A percentile compares a stretch with the other conserved stretches of the same genome.
These are phyloP conservation scores for Mastomys natalensis DNA, from an alignment of 2,113 vertebrate genomes.

Conservation along the genomic window DNA sequence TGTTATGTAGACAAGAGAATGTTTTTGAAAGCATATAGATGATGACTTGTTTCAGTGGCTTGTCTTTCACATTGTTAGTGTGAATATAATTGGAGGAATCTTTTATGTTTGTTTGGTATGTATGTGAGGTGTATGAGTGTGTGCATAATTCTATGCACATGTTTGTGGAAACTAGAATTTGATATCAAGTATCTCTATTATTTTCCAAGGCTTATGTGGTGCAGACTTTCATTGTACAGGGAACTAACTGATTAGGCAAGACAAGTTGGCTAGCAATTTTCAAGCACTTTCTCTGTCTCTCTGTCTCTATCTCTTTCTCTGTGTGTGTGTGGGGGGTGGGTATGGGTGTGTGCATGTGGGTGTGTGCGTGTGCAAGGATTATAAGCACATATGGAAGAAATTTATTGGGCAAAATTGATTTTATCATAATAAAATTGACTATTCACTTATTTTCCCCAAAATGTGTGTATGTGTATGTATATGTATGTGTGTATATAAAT, in stretches of 20 bases:
- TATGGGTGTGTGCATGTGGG: too few relatives aligned
- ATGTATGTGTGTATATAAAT: not conserved
- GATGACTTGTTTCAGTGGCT: not conserved
- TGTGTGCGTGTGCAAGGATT: too few relatives aligned
- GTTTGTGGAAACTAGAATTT: not conserved
- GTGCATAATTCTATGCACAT: not conserved
- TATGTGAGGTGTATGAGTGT: not conserved
- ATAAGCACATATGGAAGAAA: not conserved
- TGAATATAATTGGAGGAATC: not conserved
- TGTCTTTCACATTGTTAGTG: not conserved
- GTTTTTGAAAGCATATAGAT: not conserved
- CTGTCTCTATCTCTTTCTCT: not conserved
- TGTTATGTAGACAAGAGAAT: not conserved
- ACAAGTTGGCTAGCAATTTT: not conserved
- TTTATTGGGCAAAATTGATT: not conserved
- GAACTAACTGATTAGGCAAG: too few relatives aligned
- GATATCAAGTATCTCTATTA: not conserved
- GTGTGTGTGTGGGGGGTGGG: too few relatives aligned
- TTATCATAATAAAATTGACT: not conserved
- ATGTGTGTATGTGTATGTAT: not conserved
- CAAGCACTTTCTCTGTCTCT: too few relatives aligned
- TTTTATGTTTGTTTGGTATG: not conserved
- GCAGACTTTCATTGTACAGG: not conserved
- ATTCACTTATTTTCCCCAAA: not conserved
- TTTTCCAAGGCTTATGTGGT: not conserved